Base-by-base conservation (phyloP, 2,797 vertebrate species). In the Acanthurus leucopareius region DNA sequence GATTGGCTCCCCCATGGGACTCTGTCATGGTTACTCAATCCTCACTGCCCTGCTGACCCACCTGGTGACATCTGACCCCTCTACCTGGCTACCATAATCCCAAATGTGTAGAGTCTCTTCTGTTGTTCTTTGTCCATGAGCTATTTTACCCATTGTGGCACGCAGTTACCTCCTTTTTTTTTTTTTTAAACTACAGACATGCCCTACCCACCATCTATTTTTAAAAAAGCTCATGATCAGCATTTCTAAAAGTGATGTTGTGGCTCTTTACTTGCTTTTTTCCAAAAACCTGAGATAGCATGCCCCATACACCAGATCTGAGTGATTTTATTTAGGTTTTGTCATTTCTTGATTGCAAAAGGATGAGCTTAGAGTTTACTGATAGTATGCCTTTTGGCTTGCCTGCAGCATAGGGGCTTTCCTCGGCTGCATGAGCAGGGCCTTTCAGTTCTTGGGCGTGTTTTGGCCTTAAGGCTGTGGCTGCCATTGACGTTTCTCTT, bases 341-440 rank as follows among this genome's bases (percentile, higher is more conserved):
- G 44, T 79, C 32, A 75, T 84, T 77, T 59, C 56, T 69, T 42
- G 64, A 83, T 80, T 69, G 70, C 60, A 70, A 70, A 79, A 60
- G 57, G 63, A 82, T 79, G 79, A 79, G 74, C 61, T 85, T 70
- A 48, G 78, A 86, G 77, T 74, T 86, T 69, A 80, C 71, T 71
- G 71, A 77, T 62, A 57, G 77, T 69, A 45, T 16, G 28, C 85
- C 85, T 88, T 78, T 25, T 74, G 83, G 77, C 75, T 72, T 77
- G 82, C 58, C 80, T 89, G 77, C 70, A 89, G 83, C 73, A 58
- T 63, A 17, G 19, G 62, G 61, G 73, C 2, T 79, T 75, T 88
- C 73, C 74, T 69, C 61, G 94, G 96, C 96, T 95, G 93, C 94
- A 95, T 54, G 72, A 79, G 73, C 73, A 71, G 56, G 54, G 76